Conservation (phyloP, 2,888 invertebrate species). For the Spilarctia lutea region DNA sequence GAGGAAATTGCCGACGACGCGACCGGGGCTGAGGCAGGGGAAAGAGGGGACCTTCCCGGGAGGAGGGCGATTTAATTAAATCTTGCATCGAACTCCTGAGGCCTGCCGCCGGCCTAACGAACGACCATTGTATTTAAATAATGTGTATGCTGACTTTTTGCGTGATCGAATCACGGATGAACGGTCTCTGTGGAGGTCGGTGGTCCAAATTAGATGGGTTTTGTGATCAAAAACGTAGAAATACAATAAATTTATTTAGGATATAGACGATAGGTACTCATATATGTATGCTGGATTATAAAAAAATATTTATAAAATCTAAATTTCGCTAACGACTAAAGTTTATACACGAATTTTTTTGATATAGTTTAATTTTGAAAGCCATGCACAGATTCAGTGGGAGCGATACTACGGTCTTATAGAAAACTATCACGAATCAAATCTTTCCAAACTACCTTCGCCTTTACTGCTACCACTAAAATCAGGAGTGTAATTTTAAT, state of each 20-base stretch:
- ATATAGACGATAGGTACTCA: neutral
- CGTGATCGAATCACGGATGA: slow-evolving; percentile 63
- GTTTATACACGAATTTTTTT: neutral
- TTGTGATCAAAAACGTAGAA: slow-evolving; percentile 43
- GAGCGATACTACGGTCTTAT: neutral
- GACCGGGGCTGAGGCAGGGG: slow-evolving; percentile 47
- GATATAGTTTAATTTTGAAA: neutral
- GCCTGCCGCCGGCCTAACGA: slow-evolving; percentile 82
- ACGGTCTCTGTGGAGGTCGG: slow-evolving; percentile 48
- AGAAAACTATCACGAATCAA: neutral
- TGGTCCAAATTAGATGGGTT: slow-evolving; percentile 54
- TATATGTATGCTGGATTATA: neutral
- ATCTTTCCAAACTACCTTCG: too few relatives aligned
- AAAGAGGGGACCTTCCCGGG: slow-evolving; percentile 48
- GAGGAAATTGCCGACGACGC: slow-evolving; percentile 83
- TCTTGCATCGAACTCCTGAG: slow-evolving; percentile 88
- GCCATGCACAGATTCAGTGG: too few relatives aligned
- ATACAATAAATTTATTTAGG: slow-evolving; percentile 17
- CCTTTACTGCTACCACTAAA: too few relatives aligned
- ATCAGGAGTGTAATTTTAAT: too few relatives aligned
- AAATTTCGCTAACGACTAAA: too few relatives aligned
- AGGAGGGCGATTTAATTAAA: slow-evolving; percentile 86
- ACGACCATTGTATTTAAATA: slow-evolving; percentile 86
- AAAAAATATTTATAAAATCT: too few relatives aligned
- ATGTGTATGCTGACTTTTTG: slow-evolving; percentile 83